Conservation (phyloP, 2,888 invertebrate genomes). For the Seira ritae region DNA sequence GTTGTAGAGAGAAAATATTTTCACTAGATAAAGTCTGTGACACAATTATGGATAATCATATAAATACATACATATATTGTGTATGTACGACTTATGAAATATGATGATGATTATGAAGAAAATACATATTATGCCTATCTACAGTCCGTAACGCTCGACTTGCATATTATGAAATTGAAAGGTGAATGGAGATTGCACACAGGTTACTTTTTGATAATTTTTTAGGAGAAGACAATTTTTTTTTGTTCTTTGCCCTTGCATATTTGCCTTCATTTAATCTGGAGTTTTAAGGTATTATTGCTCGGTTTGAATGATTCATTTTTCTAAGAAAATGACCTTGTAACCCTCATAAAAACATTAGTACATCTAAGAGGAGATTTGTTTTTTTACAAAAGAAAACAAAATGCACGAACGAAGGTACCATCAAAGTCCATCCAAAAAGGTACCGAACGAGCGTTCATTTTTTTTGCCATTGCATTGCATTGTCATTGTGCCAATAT, state of each 20-base stretch:
- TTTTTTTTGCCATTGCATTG: neutral
- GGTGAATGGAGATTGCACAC: slow-evolving; percentile 39
- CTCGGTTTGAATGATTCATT: slow-evolving; percentile 11
- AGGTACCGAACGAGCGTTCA: neutral
- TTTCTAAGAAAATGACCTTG: neutral
- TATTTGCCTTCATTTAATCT: neutral
- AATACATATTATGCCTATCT: neutral
- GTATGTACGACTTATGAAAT: too few species aligned
- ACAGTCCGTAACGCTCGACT: neutral
- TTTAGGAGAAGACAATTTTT: slow-evolving; percentile 18
- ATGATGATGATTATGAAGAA: too few species aligned
- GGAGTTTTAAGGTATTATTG: neutral
- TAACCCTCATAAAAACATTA: neutral
- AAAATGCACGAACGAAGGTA: neutral
- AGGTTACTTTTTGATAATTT: slow-evolving; percentile 34
- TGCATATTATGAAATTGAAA: neutral
- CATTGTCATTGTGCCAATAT: neutral
- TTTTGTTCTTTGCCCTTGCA: slow-evolving; percentile 5
- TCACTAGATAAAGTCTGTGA: too few species aligned
- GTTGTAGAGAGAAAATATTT: neutral
- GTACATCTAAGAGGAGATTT: neutral
- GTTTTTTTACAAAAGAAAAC: too few species aligned
- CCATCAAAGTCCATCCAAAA: neutral
- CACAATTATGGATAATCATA: too few species aligned
- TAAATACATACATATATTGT: too few species aligned